A percentile compares a stretch with the other conserved stretches of the same genome.
These are phyloP conservation scores for Brachyhypopomus occidentalis DNA, from an alignment of 2,113 vertebrate species.

Conservation along the genomic window DNA sequence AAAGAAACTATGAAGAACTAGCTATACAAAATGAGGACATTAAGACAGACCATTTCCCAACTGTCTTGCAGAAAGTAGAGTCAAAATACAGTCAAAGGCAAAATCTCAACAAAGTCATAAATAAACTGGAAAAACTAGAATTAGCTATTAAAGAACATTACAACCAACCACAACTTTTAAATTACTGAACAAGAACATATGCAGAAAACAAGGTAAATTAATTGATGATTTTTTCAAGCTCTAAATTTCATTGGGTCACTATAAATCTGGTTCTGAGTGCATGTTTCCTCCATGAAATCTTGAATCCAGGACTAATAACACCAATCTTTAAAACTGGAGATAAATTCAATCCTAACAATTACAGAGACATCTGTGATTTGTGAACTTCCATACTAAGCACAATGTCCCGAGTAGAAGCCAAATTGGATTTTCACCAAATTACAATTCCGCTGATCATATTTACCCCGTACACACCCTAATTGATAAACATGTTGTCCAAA, in stretches of 20 bases:
- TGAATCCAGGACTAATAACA: background rate
- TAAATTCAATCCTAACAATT: background rate
- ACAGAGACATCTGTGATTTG: background rate
- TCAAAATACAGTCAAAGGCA: background rate
- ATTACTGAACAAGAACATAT: background rate
- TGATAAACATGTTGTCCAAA: background rate
- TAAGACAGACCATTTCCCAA: background rate
- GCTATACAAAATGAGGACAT: background rate
- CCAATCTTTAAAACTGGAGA: background rate
- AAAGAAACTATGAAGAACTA: conserved; percentile 6
- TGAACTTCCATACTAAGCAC: background rate
- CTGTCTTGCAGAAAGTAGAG: background rate
- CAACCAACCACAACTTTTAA: background rate
- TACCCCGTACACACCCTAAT: background rate
- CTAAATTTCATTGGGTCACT: background rate
- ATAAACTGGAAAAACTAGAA: background rate
- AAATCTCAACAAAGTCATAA: background rate
- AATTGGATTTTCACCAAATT: background rate
- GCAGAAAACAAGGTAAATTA: background rate
- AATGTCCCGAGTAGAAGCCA: no score
- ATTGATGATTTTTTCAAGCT: no score
- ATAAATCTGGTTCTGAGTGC: background rate
- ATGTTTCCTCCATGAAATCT: background rate
- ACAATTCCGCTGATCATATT: background rate
- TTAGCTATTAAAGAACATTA: background rate